Base-by-base conservation (phyloP, 2,113 vertebrate genomes). In the Eidolon helvum region DNA sequence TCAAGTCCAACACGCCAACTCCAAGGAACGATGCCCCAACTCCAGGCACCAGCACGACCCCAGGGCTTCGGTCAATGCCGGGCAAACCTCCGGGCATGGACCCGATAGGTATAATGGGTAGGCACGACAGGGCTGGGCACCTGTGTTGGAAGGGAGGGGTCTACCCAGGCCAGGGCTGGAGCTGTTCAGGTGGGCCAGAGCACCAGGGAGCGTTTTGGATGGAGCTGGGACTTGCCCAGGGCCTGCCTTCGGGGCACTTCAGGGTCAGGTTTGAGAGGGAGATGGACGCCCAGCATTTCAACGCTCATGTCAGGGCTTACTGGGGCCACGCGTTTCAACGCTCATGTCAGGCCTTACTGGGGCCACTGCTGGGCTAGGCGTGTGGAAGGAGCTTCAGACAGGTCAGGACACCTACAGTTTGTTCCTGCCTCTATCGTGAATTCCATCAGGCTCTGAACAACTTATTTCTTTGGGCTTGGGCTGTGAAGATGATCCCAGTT, bases 1-100 rank as follows among this genome's bases (percentile, higher is more conserved):
- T 99, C 96, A 99, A 99, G 97, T 99, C 99, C 63, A 99, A 99
- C 98, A 99, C 99, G 30, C 99, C 99, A 10, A 99, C 99, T 2
- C 99, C 99, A 0, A 98, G 99, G 82, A 99, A 99, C 0, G 99
- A 99, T 1, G 99, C 99, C 90, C 99, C 99, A 0, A 99, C 99
- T 96, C 99, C 99, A 0, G 99, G 99, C 98, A 99, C 99, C 40
- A 99, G 99, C 98, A 99, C 99, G 82, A 99, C 99, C 66, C 99
- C 99, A 0, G 99, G 99, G 96, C 99, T 99, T 97, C 98, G 99
- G 98, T 99, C 99, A 0, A 99, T 99, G 98, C 98, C 99, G 0
- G 99, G 99, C 98, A 99, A 99, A 48, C 99, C 99, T 21, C 98
- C 99, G 0, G 98, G 99, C 98, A 99, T 99, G 99, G 99, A 99